Conservation (phyloP, 92 coral and sea anemone genomes). For the Phenganax stokvisi region DNA sequence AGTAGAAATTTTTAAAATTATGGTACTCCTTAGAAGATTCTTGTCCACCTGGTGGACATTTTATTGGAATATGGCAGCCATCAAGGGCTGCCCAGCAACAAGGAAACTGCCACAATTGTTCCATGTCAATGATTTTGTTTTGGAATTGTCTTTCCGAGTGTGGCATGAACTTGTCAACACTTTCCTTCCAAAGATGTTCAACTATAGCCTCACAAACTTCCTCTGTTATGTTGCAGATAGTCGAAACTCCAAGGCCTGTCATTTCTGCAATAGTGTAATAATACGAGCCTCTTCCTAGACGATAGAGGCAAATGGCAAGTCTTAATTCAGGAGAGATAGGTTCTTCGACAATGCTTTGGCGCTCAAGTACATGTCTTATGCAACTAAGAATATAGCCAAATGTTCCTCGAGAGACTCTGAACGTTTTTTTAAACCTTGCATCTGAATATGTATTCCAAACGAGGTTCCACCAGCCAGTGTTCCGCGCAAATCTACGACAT, state of each 20-base stretch:
- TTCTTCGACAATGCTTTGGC: background rate
- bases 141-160: constrained; percentile 38
- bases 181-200: constrained; percentile 45
- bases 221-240: constrained; percentile 44
- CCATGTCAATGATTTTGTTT: constrained; percentile 48
- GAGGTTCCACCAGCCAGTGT: background rate
- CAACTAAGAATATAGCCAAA: constrained; percentile 29
- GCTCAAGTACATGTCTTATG: constrained; percentile 34
- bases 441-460: background rate
- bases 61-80: constrained; percentile 56
- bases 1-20: constrained; percentile 53
- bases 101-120: constrained; percentile 50
- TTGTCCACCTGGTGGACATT: constrained; percentile 57
- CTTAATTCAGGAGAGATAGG: constrained; percentile 40
- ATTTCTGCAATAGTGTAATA: constrained; percentile 58
- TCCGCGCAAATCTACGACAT: constrained; percentile 35
- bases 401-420: background rate
- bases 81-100: constrained; percentile 55
- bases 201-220: constrained; percentile 51
- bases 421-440: constrained; percentile 8
- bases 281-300: constrained; percentile 58
- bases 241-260: constrained; percentile 57
- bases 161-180: constrained; percentile 46
- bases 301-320: constrained; percentile 55
- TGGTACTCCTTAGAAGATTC: constrained; percentile 56